Conservation (phyloP, 1,140 invertebrate species). For the Teleogryllus occipitalis region DNA sequence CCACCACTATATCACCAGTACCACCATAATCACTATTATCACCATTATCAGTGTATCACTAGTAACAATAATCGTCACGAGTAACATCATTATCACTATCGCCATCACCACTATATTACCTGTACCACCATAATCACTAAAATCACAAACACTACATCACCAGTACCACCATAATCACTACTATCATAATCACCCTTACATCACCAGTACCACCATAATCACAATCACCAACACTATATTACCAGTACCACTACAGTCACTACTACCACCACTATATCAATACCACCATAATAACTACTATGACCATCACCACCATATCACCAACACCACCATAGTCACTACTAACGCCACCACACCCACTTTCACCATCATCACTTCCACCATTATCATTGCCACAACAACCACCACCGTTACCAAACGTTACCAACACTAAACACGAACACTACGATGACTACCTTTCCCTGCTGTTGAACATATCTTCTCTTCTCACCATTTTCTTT, state of each 20-base stretch:
- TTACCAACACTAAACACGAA: too few relatives aligned
- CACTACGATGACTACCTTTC: too few relatives aligned
- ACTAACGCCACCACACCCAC: too few relatives aligned
- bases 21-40: background rate
- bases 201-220: background rate
- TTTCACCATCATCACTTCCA: too few relatives aligned
- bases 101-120: background rate
- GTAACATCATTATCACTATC: background rate
- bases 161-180: background rate
- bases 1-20: background rate
- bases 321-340: too few relatives aligned
- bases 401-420: too few relatives aligned
- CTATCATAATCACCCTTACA: background rate
- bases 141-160: background rate
- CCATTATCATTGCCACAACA: too few relatives aligned
- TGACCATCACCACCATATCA: background rate
- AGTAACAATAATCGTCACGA: background rate
- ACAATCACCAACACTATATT: background rate
- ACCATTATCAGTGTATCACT: background rate
- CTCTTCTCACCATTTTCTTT: too few relatives aligned
- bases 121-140: background rate
- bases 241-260: background rate
- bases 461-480: too few relatives aligned
- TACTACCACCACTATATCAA: background rate
- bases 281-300: background rate